These are phyloP conservation scores for Luscinia megarhynchos DNA, from an alignment of 2,797 vertebrate genomes.

Conservation along the genomic window DNA sequence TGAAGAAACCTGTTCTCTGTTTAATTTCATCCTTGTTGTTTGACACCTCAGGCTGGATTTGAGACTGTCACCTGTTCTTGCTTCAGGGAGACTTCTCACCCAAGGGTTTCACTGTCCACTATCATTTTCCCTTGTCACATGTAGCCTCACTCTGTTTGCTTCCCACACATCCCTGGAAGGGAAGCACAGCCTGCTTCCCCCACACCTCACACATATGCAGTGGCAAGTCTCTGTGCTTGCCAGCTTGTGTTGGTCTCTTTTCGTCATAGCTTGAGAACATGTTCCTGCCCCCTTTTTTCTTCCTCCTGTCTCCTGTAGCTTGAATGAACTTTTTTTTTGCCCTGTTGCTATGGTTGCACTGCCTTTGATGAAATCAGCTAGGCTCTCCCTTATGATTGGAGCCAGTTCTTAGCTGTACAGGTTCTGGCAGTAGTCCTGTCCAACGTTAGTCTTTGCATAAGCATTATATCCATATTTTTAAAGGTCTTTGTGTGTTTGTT, in stretches of 20 bases:
- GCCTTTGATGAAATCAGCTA: not conserved
- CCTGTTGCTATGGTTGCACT: slow-evolving; percentile 27
- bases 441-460: not conserved
- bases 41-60: not conserved
- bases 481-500: not conserved
- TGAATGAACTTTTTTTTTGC: not conserved
- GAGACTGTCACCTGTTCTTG: not conserved
- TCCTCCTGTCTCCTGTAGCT: not conserved
- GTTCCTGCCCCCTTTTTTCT: not conserved
- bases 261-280: not conserved
- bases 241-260: not conserved
- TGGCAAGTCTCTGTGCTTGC: not conserved
- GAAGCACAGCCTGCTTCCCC: not conserved
- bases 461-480: not conserved
- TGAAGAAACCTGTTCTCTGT: not conserved
- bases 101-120: accelerated
- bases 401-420: not conserved
- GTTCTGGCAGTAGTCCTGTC: not conserved
- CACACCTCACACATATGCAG: not conserved
- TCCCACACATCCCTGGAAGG: not conserved
- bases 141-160: not conserved
- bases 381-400: not conserved
- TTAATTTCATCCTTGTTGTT: not conserved
- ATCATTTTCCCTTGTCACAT: not conserved
- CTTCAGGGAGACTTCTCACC: not conserved